phyloP scores from a whole-genome alignment of 2,113 vertebrate species.

The Leptodactylus fuscus region DNA sequence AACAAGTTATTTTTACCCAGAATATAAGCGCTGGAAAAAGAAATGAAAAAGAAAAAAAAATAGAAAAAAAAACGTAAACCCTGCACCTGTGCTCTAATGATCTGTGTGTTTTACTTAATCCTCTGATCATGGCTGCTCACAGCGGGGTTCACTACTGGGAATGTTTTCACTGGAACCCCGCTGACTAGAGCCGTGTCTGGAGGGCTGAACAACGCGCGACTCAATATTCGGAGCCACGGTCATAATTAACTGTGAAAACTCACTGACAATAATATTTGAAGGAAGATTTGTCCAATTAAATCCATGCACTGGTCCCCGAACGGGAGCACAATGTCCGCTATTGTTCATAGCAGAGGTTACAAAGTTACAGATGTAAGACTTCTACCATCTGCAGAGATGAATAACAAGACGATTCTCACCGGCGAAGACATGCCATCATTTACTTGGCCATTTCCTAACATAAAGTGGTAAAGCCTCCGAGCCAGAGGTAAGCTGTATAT shows the following conservation, averaged over 20 bases:
- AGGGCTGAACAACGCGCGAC: conserved; percentile 21
- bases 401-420: neutral
- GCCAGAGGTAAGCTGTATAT: neutral
- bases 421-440: neutral
- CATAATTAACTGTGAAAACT: conserved; percentile 40
- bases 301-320: neutral
- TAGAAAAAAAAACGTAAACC: neutral
- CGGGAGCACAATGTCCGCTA: neutral
- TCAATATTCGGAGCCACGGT: conserved; percentile 20
- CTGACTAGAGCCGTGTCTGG: conserved; percentile 38
- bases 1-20: neutral
- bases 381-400: neutral
- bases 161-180: conserved; percentile 21
- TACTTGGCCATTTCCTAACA: neutral
- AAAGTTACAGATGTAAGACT: neutral
- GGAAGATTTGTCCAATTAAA: conserved; percentile 42
- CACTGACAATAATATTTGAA: conserved; percentile 42
- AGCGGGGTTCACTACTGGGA: conserved; percentile 10
- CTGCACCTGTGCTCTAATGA: conserved; percentile 14
- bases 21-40: neutral
- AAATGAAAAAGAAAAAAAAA: too few relatives aligned
- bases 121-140: conserved; percentile 19
- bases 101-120: conserved; percentile 37
- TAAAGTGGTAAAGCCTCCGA: neutral
- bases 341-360: neutral